Evolutionary conservation across 2,888 invertebrate species (phyloP), one percentile per base, ranked within the genome.

Genomic region (Lycocerus yunnanus): DNA sequence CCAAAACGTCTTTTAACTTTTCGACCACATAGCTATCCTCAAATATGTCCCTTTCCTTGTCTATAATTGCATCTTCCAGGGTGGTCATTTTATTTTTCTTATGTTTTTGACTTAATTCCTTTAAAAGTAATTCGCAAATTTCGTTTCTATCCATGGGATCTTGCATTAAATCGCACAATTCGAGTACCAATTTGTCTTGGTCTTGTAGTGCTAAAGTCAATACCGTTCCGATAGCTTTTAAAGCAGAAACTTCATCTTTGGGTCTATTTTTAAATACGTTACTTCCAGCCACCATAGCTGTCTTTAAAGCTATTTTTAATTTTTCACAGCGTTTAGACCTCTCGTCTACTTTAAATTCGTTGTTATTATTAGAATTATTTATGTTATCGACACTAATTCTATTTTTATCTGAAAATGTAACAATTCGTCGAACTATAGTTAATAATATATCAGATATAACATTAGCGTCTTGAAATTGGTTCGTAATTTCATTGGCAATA

Each of bases 71-170:
- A 63, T 91, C 89, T 85, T 89, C 91, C 2, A 93, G 87, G 43
- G 92, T 88, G 78, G 92, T 91, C 4, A 92, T 88, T 85, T 93
- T 92, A 14, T 90, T 91, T 81, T 90, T 89, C 86, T 78, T 89
- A 80, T 83, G 89, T 88, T 88, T 89, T 88, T 87, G 89, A 85
- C 82, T 87, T 4, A 87, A 80, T 69, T 85, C 85, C 78, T 85
- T 87, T 15, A 86, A 82, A 20, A 86, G 82, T 1, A 83, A 79
- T 13, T 83, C 83, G 74, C 84, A 86, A n/a, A 86, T 80, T 77
- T 86, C 86, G 60, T 84, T 83, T 58, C 87, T 80, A 72, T 87
- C 86, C 4, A 82, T 73, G 2, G 84, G 82, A 1, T 86, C 87
- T 65, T 85, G 85, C 84, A 86, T 83, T 13, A 86, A 71, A 18